Evolutionary conservation across 1,140 invertebrate genomes (phyloP).

Genomic region (Choristoneura fumiferana): DNA sequence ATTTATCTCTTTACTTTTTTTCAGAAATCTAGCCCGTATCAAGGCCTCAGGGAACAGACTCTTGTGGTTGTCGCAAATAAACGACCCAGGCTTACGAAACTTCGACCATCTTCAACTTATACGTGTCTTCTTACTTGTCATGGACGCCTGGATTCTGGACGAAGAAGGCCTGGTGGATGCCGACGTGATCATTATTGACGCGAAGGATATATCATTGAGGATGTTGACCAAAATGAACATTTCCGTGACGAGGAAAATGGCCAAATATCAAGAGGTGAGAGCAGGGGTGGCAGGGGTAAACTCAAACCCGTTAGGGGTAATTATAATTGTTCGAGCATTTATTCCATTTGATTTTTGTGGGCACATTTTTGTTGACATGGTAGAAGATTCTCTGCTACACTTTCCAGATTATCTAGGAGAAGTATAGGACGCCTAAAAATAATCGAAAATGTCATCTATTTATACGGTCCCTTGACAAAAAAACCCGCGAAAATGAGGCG

Average conservation of each 20-base stretch:
- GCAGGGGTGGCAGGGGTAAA: too few species aligned
- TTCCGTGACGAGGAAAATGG: constrained; percentile 49
- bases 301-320: neutral
- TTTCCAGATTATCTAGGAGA: too few species aligned
- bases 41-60: constrained; percentile 71
- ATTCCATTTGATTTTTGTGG: neutral
- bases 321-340: neutral
- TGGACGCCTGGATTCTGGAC: constrained; percentile 81
- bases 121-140: constrained; percentile 82
- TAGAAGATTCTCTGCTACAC: too few species aligned
- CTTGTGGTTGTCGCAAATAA: constrained; percentile 81
- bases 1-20: constrained; percentile 26
- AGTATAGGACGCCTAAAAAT: too few species aligned
- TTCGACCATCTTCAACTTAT: constrained; percentile 83
- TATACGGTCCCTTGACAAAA: too few species aligned
- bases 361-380: too few species aligned
- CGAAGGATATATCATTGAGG: constrained; percentile 80
- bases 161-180: constrained; percentile 72
- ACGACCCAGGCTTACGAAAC: constrained; percentile 80
- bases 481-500: too few species aligned
- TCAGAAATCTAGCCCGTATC: constrained; percentile 56
- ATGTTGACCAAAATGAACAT: constrained; percentile 77
- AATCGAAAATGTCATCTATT: too few species aligned
- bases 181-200: constrained; percentile 84
- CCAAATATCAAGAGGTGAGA: constrained; percentile 65